Conservation (phyloP, 1,140 invertebrate species). For the Lutraria rhynchaena region DNA sequence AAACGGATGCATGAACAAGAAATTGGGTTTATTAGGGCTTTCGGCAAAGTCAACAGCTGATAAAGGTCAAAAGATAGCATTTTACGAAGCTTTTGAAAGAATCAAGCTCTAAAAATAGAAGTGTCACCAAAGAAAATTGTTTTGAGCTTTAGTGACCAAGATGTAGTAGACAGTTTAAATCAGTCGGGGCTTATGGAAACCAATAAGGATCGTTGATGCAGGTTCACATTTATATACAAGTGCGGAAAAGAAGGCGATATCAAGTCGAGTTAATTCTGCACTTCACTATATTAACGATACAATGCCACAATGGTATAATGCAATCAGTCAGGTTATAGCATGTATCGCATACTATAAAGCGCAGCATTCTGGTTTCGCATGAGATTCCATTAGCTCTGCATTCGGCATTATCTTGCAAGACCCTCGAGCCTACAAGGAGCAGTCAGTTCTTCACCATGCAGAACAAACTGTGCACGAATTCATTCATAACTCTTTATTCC, state of each 20-base stretch:
- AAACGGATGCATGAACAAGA: not conserved
- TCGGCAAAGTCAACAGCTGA: not conserved
- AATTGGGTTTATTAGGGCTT: not conserved
- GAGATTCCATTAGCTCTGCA: slow-evolving; percentile 9
- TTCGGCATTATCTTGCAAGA: slow-evolving; percentile 24
- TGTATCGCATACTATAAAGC: slow-evolving; percentile 20
- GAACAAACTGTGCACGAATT: slow-evolving; percentile 32
- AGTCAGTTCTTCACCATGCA: slow-evolving; percentile 19
- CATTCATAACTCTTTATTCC: slow-evolving; percentile 26
- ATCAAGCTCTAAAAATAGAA: slow-evolving; percentile 18
- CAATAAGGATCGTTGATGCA: slow-evolving; percentile 9
- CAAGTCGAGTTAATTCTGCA: not conserved
- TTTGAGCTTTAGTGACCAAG: not conserved
- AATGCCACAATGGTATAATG: slow-evolving; percentile 11
- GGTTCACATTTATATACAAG: slow-evolving; percentile 22
- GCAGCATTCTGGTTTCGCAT: slow-evolving; percentile 8
- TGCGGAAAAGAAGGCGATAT: not conserved
- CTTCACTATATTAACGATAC: not conserved
- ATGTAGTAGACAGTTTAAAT: not conserved
- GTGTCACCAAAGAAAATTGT: not conserved
- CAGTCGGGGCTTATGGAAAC: slow-evolving; percentile 5
- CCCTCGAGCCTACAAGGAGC: slow-evolving; percentile 16
- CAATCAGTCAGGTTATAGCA: slow-evolving; percentile 4
- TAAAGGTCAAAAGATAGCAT: not conserved
- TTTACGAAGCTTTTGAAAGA: slow-evolving; percentile 4